A percentile compares a stretch with the other conserved stretches of the same genome.
phyloP scores from a whole-genome alignment of 2,888 invertebrate genomes.

The Quadriops clusia region DNA sequence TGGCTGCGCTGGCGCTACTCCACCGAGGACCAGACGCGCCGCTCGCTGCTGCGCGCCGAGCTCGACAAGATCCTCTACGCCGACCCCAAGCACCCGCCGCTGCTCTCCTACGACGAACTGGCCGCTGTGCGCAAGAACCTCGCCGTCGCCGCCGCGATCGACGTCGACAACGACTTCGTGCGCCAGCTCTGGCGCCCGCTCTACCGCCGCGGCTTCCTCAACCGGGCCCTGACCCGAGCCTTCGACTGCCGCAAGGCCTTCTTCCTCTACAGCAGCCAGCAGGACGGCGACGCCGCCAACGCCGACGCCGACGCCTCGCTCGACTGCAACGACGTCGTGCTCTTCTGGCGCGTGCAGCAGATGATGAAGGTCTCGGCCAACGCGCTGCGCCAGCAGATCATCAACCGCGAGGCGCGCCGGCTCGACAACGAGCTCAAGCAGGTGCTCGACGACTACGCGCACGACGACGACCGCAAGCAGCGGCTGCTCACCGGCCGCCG shows the following conservation, averaged over 20 bases:
- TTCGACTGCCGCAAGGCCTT: slow-evolving; percentile 87
- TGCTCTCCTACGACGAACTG: slow-evolving; percentile 74
- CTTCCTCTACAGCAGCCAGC: slow-evolving; percentile 81
- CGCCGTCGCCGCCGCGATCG: slow-evolving; percentile 58
- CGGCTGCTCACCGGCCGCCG: slow-evolving; percentile 81
- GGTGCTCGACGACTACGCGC: slow-evolving; percentile 80
- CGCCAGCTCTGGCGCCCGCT: slow-evolving; percentile 84
- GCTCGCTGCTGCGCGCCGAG: slow-evolving; percentile 66
- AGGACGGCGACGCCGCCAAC: too few relatives aligned
- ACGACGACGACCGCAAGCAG: slow-evolving; percentile 74
- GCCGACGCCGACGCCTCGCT: too few relatives aligned
- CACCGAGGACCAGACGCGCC: slow-evolving; percentile 65
- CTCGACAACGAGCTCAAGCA: slow-evolving; percentile 94
- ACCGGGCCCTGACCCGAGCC: slow-evolving; percentile 66
- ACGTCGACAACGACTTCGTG: slow-evolving; percentile 78
- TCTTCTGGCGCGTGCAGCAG: slow-evolving; percentile 95
- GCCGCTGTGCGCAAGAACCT: slow-evolving; percentile 88
- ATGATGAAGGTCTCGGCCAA: slow-evolving; percentile 92
- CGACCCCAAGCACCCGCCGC: slow-evolving; percentile 59
- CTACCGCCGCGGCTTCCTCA: slow-evolving; percentile 78
- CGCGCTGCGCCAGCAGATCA: slow-evolving; percentile 91
- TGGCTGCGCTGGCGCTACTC: slow-evolving; percentile 80
- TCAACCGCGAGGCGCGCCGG: slow-evolving; percentile 85
- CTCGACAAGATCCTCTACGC: slow-evolving; percentile 69
- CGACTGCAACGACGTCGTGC: slow-evolving; percentile 90